A percentile compares a stretch with the other conserved stretches of the same genome.
Conservation (phyloP, 2,113 vertebrate genomes). For the Catharus bicknelli region DNA sequence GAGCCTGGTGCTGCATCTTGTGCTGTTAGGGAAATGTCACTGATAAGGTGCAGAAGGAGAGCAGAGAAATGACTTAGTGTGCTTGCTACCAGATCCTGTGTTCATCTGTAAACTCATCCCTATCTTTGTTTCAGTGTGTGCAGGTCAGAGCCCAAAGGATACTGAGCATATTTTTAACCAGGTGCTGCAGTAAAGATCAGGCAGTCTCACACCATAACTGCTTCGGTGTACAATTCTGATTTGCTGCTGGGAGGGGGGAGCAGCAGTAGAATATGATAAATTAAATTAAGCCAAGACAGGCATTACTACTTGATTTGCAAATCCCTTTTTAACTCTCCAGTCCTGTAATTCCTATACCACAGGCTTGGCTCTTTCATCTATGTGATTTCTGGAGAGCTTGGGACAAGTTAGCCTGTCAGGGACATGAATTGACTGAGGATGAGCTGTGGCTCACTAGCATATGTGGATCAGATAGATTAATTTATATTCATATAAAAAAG, state of each 20-base stretch:
- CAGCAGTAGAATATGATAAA: constrained; percentile 7
- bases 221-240: constrained; percentile 23
- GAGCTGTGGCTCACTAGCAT: constrained; percentile 22
- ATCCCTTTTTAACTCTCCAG: constrained; percentile 53
- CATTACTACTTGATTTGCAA: constrained; percentile 58
- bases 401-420: constrained; percentile 41
- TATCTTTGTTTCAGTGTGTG: constrained; percentile 60
- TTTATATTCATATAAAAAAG: constrained; percentile 48
- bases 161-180: constrained; percentile 50
- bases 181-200: constrained; percentile 22
- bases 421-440: constrained; percentile 52
- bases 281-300: constrained; percentile 46
- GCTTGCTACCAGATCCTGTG: constrained; percentile 26
- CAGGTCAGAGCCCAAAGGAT: constrained; percentile 60
- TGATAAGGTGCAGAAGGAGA: constrained; percentile 74
- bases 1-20: constrained; percentile 67
- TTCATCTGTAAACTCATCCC: constrained; percentile 61
- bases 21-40: constrained; percentile 72
- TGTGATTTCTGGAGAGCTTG: constrained; percentile 47
- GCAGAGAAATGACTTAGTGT: constrained; percentile 62
- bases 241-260: neutral
- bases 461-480: constrained; percentile 36
- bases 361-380: constrained; percentile 58
- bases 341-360: constrained; percentile 47
- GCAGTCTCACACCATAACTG: neutral